Percentiles rank a stretch among this genome's conserved stretches.
phyloP scores from a whole-genome alignment of 2,888 invertebrate genomes.

The Lycaena phlaeas region DNA sequence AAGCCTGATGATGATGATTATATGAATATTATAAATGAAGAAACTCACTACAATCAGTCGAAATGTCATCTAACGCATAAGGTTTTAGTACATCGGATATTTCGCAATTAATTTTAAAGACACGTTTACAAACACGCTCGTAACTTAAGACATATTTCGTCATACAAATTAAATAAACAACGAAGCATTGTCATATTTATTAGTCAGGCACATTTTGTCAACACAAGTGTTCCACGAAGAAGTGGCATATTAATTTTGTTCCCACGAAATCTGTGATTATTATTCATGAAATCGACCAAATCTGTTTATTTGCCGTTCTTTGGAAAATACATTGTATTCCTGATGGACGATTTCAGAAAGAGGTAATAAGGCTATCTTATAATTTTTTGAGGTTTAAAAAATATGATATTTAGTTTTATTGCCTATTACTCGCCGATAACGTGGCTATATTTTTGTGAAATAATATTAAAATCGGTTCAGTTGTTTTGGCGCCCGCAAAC shows the following conservation, averaged over 20 bases:
- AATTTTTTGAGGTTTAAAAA: too few relatives aligned
- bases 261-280: background rate
- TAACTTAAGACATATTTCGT: slow-evolving; percentile 4
- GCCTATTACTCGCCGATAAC: too few relatives aligned
- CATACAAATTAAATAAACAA: slow-evolving; percentile 13
- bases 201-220: slow-evolving; percentile 19
- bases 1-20: too few relatives aligned
- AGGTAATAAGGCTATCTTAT: slow-evolving; percentile 2
- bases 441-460: too few relatives aligned
- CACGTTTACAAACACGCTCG: background rate
- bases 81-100: background rate
- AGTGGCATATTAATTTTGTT: background rate
- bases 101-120: slow-evolving; percentile 3
- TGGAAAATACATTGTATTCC: slow-evolving; percentile 2
- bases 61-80: too few relatives aligned
- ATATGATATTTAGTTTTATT: too few relatives aligned
- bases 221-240: slow-evolving; percentile 18
- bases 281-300: background rate
- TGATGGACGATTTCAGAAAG: background rate
- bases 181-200: slow-evolving; percentile 17
- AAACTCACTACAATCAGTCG: too few relatives aligned
- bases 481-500: too few relatives aligned
- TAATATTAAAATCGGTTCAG: too few relatives aligned
- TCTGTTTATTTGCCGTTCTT: background rate
- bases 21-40: too few relatives aligned